Base-by-base conservation (phyloP, 1,140 invertebrate species). In the Copidosoma floridanum region DNA sequence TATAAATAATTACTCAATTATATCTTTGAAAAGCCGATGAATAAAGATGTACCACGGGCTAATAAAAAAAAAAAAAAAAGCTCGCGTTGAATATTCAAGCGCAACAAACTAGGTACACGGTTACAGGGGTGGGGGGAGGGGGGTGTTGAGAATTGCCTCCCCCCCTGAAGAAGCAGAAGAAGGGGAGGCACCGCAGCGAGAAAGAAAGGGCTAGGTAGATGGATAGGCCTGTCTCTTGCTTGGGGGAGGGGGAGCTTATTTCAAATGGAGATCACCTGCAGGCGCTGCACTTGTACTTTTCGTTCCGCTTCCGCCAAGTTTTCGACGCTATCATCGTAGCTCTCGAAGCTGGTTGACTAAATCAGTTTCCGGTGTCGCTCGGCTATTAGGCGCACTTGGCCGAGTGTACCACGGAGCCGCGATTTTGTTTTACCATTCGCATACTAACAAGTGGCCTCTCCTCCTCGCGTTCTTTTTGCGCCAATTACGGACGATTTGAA, bases 1-100 rank as follows among this genome's bases (percentile, higher is more conserved):
- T 80, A 80, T 80, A 80, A 80, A 80, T 80, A 80, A 80, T 80
- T 80, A 80, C 78, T 80, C 78, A 80, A 80, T 80, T 80, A 80
- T 80, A 80, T 80, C 78, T 80, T 80, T 78, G 75, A 77, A 79
- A 80, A 79, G 76, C 73, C 73, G 75, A 80, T 80, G 78, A 80
- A 80, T 80, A 80, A 80, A 80, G 78, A 80, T 80, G 78, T 72
- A 68, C 63, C 72, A 63, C 69, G 62, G 52, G 52, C 44, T 62
- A 62, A 62, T 66, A 66, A 65, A 65, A 76, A 75, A 78, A 79
- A 80, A 78, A 78, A 80, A 78, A 78, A 71, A 76, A 72, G 69
- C 66, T 72, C 71, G 66, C 68, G 75, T 77, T 80, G 78, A 80
- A 80, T 80, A 80, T 80, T 80, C 78, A 80, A 75, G 76, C 75